Evolutionary conservation across 1,140 invertebrate species (phyloP).

Genomic region (Bathynomus jamesi): DNA sequence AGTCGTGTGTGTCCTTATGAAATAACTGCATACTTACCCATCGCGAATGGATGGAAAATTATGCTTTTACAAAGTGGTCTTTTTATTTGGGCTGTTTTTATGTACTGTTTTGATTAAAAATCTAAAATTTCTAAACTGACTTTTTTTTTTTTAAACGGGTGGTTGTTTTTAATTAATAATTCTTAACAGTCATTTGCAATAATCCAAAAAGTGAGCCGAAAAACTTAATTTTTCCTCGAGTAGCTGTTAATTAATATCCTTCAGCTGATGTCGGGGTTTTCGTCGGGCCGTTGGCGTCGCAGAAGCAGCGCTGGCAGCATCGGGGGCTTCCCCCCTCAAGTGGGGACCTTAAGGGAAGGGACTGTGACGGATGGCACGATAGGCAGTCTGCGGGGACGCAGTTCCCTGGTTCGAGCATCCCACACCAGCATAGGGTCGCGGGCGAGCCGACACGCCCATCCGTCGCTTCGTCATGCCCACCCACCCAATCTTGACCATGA

Average conservation of each 20-base stretch:
- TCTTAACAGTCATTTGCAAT: too few relatives aligned
- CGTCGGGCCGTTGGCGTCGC: constrained; percentile 29
- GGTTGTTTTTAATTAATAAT: too few relatives aligned
- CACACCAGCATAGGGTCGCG: constrained; percentile 23
- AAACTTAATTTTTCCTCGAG: too few relatives aligned
- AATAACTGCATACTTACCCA: too few relatives aligned
- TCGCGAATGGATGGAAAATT: too few relatives aligned
- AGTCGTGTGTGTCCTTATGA: too few relatives aligned
- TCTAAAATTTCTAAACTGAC: too few relatives aligned
- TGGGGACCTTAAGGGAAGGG: constrained; percentile 4
- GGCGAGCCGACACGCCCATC: constrained; percentile 25
- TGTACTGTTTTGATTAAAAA: too few relatives aligned
- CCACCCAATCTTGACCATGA: constrained; percentile 30
- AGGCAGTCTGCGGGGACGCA: constrained; percentile 13
- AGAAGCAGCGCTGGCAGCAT: constrained; percentile 23
- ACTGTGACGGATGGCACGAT: constrained; percentile 3
- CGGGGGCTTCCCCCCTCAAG: constrained; percentile 18
- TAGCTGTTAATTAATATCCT: background rate
- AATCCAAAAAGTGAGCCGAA: too few relatives aligned
- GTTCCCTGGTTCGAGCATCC: constrained; percentile 23
- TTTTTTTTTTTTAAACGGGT: too few relatives aligned
- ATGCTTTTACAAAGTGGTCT: too few relatives aligned
- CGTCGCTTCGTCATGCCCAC: constrained; percentile 21
- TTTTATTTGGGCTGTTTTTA: too few relatives aligned
- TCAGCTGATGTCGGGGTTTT: constrained; percentile 26